Evolutionary conservation across 2,113 vertebrate species (phyloP), one percentile per base, ranked within the genome.

Genomic region (Istiophorus platypterus): DNA sequence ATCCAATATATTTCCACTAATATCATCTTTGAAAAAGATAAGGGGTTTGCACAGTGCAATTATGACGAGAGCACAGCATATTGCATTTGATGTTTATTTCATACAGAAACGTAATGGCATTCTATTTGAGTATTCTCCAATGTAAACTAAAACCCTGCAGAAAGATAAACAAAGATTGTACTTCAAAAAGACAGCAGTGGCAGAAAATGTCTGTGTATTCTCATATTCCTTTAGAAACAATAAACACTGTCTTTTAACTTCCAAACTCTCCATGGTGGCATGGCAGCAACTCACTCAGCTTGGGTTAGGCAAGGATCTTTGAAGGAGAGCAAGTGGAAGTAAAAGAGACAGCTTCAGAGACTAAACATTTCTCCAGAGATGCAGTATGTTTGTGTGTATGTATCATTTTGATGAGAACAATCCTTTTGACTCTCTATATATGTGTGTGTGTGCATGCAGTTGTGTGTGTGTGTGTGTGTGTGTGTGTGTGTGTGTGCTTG

Each of bases 161-260:
- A 88, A 93, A 91, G 64, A 92, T 82, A 92, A 90, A 92, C 89
- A 91, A 67, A 78, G 76, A 89, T 77, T 85, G 72, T 80, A 89
- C 90, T 90, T 93, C 91, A 92, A 92, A 92, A 86, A 77, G 82
- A 61, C 76, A 63, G 77, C 82, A 24, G 86, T 81, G 88, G 88
- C 82, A 90, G 81, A 59, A 89, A 89, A 72, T 66, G 83, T 80
- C 90, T 89, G 78, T 27, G 78, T 85, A 78, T 85, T 92, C 73
- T 80, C 81, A 63, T 76, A 89, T 93, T 94, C 86, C 82, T 91
- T 91, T 87, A 84, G 90, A 93, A 90, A 93, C 91, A 90, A 91
- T 92, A 91, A 93, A 92, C 90, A 87, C 54, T 24, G 34, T 85
- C 85, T 94, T 94, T 93, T 91, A 93, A 93, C 88, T 88, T 82